Evolutionary conservation across 2,888 invertebrate species (phyloP).

Genomic region (Drosophila bunnanda): DNA sequence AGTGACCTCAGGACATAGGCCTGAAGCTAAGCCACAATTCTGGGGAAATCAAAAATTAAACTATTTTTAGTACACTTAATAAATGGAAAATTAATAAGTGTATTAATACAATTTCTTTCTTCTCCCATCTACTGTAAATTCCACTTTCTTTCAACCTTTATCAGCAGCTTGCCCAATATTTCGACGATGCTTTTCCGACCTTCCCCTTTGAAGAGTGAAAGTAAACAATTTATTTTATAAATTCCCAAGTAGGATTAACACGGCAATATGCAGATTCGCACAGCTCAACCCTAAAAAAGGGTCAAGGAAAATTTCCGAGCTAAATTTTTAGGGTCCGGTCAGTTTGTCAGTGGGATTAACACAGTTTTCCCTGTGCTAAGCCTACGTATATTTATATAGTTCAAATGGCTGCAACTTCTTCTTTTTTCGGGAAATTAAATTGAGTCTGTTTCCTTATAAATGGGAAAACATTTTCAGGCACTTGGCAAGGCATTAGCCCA

Average conservation of each 20-base stretch:
- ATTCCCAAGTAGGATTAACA: constrained; percentile 79
- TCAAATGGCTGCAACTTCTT: constrained; percentile 19
- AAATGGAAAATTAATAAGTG: background rate
- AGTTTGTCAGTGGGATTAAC: constrained; percentile 73
- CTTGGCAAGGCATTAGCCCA: constrained; percentile 60
- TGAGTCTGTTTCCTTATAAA: constrained; percentile 72
- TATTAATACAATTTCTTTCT: background rate
- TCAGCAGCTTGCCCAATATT: constrained; percentile 50
- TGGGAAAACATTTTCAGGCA: constrained; percentile 66
- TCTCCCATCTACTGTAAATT: too few relatives aligned
- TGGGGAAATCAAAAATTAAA: background rate
- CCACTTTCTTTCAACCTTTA: constrained; percentile 1
- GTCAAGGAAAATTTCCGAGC: constrained; percentile 31
- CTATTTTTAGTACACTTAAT: background rate
- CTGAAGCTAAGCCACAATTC: constrained; percentile 4
- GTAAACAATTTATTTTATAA: constrained; percentile 79
- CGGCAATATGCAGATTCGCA: constrained; percentile 78
- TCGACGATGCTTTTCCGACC: constrained; percentile 24
- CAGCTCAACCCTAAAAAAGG: constrained; percentile 39
- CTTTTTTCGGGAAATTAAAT: constrained; percentile 65
- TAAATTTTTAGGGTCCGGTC: constrained; percentile 58
- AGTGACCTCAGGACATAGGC: constrained; percentile 27
- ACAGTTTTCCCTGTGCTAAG: constrained; percentile 70
- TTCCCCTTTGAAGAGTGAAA: constrained; percentile 32
- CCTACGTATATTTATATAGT: constrained; percentile 71